Base-by-base conservation (phyloP, 2,888 invertebrate genomes). In the Autographa pulchrina region DNA sequence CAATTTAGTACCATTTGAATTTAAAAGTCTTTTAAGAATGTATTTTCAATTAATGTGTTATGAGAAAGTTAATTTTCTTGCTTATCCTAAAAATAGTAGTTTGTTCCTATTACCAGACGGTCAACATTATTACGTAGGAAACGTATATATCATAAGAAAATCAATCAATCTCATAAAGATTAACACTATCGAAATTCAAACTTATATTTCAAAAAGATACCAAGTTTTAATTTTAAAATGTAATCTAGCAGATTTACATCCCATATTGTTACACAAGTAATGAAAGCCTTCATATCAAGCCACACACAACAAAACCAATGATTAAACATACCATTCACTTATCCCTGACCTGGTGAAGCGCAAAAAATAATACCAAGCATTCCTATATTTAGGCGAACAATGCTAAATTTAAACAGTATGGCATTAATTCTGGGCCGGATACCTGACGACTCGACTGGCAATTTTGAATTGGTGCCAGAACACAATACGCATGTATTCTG, bases 381-480 rank as follows among this genome's bases (percentile, higher is more conserved):
- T 75, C 73, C 80, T 77, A 81, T 79, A 80, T 81, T 82, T 78
- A 82, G 68, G 69, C 68, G 56, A 72, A 81, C 62, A 73, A 75
- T 65, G 75, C 77, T 77, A 82, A 84, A 85, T 82, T 81, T 83
- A 81, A 82, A 80, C 76, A 71, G 78, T 70, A 80, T 68, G 63
- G 66, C 78, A 83, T 84, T 81, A 77, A 84, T 82, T 75, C 75
- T 72, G 71, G 65, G 84, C 84, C 82, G 66, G 72, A 72, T 80
- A 81, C 84, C 84, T 84, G 86, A 77, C 78, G 72, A 62, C 78
- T 83, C 88, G 89, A 88, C 72, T 69, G 82, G 79, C 84, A 80
- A 80, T 85, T 87, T 86, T 86, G 88, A 88, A 83, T 83, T 81
- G 70, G 77, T 88, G 89, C 88, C 89, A 70, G 73, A 68, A 61